Evolutionary conservation across 1,140 invertebrate genomes (phyloP).

Genomic region (Drosophila willistoni): DNA sequence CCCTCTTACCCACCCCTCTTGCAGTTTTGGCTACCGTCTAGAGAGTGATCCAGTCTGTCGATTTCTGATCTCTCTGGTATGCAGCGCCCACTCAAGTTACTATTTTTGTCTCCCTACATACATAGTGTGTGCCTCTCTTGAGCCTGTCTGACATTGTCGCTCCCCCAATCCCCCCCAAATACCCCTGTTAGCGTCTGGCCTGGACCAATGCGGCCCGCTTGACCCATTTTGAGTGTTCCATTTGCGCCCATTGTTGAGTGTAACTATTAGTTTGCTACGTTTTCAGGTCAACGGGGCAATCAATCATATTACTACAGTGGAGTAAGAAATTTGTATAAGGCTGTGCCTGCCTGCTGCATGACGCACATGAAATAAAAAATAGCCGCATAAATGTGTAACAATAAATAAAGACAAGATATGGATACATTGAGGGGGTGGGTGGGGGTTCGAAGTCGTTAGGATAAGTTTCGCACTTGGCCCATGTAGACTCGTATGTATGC

Average conservation of each 20-base stretch:
- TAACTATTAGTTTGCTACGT: conserved; percentile 77
- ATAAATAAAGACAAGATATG: conserved; percentile 15
- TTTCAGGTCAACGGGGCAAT: conserved; percentile 79
- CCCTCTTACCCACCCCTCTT: conserved; percentile 1
- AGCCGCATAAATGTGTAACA: conserved; percentile 23
- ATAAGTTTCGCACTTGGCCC: conserved; percentile 8
- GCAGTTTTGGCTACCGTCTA: conserved; percentile 29
- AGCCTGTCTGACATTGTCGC: conserved; percentile 31
- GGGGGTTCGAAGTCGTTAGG: not conserved
- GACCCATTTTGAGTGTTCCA: conserved; percentile 64
- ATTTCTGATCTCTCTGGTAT: conserved; percentile 48
- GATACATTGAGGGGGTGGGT: not conserved
- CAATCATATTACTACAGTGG: conserved; percentile 78
- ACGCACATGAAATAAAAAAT: conserved; percentile 32
- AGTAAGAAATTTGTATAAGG: conserved; percentile 74
- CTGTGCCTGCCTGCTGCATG: conserved; percentile 29
- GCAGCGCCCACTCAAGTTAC: conserved; percentile 60
- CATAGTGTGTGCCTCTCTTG: conserved; percentile 21
- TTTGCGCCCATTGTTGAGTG: conserved; percentile 70
- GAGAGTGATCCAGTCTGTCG: conserved; percentile 6
- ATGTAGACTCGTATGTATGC: too few relatives aligned
- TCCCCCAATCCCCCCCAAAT: not conserved
- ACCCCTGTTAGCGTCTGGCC: not conserved
- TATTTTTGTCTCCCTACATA: conserved; percentile 36
- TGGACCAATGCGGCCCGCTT: conserved; percentile 47